Evolutionary conservation across 2,888 invertebrate genomes (phyloP).

Genomic region (Mylabris sibirica): DNA sequence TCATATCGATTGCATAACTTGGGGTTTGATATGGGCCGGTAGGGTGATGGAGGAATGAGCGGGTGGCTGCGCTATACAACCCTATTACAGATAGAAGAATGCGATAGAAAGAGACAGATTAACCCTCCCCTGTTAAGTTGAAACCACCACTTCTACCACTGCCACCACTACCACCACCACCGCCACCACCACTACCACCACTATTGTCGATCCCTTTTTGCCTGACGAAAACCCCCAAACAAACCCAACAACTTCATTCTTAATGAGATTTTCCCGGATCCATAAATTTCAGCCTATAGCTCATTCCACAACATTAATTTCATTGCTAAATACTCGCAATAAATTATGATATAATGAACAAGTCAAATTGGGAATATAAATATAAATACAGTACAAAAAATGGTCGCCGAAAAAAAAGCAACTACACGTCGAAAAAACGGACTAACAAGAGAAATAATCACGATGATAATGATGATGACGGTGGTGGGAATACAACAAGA

Average conservation of each 20-base stretch:
- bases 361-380: constrained; percentile 59
- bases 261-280: constrained; percentile 64
- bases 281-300: constrained; percentile 63
- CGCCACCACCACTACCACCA: constrained; percentile 34
- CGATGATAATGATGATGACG: too few species aligned
- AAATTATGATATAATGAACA: constrained; percentile 63
- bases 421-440: neutral
- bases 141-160: constrained; percentile 33
- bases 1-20: constrained; percentile 56
- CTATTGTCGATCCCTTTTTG: constrained; percentile 9
- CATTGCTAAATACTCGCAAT: constrained; percentile 63
- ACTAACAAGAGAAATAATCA: neutral
- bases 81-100: constrained; percentile 22
- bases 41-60: too few species aligned
- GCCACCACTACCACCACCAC: constrained; percentile 29
- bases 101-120: constrained; percentile 23
- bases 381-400: constrained; percentile 53
- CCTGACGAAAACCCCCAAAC: constrained; percentile 26
- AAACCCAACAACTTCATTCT: constrained; percentile 63
- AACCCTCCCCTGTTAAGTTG: constrained; percentile 21
- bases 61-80: constrained; percentile 1
- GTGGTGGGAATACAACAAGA: neutral
- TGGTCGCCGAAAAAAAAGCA: neutral
- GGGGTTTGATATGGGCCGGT: constrained; percentile 8
- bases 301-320: constrained; percentile 64